These are phyloP conservation scores for Psittacara wagleri DNA, from an alignment of 2,113 vertebrate species.

Conservation along the genomic window DNA sequence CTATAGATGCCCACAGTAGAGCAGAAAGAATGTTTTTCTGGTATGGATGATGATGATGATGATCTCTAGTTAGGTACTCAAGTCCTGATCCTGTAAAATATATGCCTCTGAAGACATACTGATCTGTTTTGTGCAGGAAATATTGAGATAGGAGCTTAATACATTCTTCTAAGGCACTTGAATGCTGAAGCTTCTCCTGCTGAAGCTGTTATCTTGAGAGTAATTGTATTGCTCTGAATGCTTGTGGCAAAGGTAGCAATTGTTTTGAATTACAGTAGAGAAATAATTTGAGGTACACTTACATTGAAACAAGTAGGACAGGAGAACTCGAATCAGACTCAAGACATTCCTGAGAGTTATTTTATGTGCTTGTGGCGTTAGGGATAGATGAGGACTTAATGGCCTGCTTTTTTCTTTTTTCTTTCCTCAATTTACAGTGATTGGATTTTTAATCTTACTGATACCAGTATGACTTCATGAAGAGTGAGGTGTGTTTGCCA, in stretches of 20 bases:
- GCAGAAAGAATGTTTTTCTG: neutral
- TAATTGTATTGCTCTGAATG: neutral
- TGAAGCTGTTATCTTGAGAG: neutral
- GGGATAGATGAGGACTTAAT: neutral
- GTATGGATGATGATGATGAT: neutral
- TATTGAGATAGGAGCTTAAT: neutral
- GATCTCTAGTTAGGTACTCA: neutral
- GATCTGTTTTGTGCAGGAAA: neutral
- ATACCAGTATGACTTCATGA: neutral
- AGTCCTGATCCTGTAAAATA: neutral
- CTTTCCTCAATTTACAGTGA: rapidly evolving
- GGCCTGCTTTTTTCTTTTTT: neutral
- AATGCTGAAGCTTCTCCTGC: neutral
- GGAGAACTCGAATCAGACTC: neutral
- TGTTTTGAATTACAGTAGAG: neutral
- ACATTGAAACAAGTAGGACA: neutral
- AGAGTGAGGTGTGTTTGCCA: neutral
- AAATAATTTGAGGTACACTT: neutral
- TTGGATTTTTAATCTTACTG: neutral
- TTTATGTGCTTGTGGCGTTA: neutral
- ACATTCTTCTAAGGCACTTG: neutral
- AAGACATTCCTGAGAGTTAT: neutral
- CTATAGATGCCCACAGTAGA: neutral
- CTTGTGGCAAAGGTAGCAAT: neutral
- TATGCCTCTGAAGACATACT: neutral